Conservation (phyloP, 2,113 vertebrate species). For the Sporophila hypoxantha region DNA sequence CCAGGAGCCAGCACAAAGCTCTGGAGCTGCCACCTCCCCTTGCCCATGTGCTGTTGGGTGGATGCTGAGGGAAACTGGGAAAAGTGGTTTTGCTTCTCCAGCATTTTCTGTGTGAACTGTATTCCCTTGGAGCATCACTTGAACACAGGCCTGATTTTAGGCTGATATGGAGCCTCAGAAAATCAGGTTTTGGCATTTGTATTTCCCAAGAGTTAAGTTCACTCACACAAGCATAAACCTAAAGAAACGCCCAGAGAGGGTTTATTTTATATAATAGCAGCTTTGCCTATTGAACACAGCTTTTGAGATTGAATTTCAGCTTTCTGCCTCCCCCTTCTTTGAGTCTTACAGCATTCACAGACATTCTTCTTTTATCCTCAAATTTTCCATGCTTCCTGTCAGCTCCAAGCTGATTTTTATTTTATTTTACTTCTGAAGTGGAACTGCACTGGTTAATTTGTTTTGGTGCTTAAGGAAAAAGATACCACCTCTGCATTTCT, state of each 20-base stretch:
- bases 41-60: neutral
- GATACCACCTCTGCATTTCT: conserved; percentile 37
- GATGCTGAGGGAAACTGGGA: neutral
- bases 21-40: neutral
- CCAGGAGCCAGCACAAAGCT: neutral
- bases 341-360: neutral
- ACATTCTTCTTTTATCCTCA: conserved; percentile 17
- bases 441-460: conserved; percentile 54
- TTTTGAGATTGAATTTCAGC: conserved; percentile 6
- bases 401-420: conserved; percentile 17
- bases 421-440: conserved; percentile 21
- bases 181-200: neutral
- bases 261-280: neutral
- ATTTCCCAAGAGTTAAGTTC: neutral
- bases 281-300: neutral
- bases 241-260: neutral
- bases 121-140: neutral
- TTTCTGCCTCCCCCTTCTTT: neutral
- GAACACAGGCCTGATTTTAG: neutral
- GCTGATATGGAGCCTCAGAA: neutral
- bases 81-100: neutral
- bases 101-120: neutral
- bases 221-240: neutral
- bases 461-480: conserved; percentile 48
- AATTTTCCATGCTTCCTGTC: conserved; percentile 21